Evolutionary conservation across 2,888 invertebrate genomes (phyloP).

Genomic region (Cheilosia vernalis): DNA sequence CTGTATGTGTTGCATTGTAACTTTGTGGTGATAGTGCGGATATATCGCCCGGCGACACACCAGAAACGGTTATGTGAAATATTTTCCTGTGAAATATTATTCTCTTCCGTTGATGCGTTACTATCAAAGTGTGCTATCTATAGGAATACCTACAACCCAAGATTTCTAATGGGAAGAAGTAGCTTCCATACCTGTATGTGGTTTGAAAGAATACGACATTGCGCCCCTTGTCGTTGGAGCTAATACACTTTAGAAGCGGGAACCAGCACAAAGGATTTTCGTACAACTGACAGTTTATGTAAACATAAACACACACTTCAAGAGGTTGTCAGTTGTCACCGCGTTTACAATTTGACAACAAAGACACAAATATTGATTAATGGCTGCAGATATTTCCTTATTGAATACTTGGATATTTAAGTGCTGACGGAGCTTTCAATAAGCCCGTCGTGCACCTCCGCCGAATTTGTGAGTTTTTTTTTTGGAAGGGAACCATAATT

Average conservation of each 20-base stretch:
- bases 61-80: conserved; percentile 40
- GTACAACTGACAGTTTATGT: conserved; percentile 3
- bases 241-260: neutral
- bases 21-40: conserved; percentile 1
- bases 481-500: no score
- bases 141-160: neutral
- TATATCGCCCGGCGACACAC: conserved; percentile 8
- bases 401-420: neutral
- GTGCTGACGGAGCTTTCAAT: neutral
- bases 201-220: no score
- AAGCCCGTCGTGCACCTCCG: no score
- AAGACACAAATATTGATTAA: conserved; percentile 57
- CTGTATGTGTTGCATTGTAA: conserved; percentile 34
- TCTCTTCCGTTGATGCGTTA: conserved; percentile 44
- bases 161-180: neutral
- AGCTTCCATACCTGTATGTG: neutral
- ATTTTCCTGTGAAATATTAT: conserved; percentile 58
- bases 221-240: neutral
- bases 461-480: no score
- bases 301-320: conserved; percentile 27
- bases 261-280: conserved; percentile 16
- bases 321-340: conserved; percentile 34
- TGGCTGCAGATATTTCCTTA: conserved; percentile 18
- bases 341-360: conserved; percentile 36
- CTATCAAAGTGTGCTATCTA: conserved; percentile 23